Percentiles rank a stretch among this genome's conserved stretches.
Conservation (phyloP, 2,888 invertebrate genomes). For the Melikaiella ostensackeni region DNA sequence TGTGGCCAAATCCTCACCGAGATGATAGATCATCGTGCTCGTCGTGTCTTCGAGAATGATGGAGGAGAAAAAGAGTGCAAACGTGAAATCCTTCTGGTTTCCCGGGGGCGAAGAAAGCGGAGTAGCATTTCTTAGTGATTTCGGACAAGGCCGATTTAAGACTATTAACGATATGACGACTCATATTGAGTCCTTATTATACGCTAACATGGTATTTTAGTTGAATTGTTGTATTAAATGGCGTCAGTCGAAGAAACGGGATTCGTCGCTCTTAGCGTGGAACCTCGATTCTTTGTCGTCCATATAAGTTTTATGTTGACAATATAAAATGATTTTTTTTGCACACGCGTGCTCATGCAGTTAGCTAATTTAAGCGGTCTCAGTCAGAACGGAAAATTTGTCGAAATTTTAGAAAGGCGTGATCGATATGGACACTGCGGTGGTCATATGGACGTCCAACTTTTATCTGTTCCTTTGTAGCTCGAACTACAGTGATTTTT, state of each 20-base stretch:
- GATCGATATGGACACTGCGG: conserved; percentile 32
- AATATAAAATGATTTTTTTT: conserved; percentile 36
- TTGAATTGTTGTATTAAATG: conserved; percentile 67
- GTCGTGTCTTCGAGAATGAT: conserved; percentile 16
- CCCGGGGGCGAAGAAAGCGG: conserved; percentile 16
- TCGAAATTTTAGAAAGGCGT: conserved; percentile 33
- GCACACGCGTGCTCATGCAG: conserved; percentile 26
- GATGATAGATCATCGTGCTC: background rate
- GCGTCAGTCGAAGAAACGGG: conserved; percentile 8
- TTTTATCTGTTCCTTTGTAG: conserved; percentile 58
- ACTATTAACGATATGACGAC: conserved; percentile 67
- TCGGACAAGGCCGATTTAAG: conserved; percentile 66
- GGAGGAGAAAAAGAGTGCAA: conserved; percentile 4
- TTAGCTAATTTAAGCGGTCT: conserved; percentile 41
- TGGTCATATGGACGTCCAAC: conserved; percentile 38
- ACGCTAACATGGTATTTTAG: conserved; percentile 70
- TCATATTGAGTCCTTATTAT: conserved; percentile 73
- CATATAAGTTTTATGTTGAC: conserved; percentile 39
- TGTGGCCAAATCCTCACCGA: conserved; percentile 26
- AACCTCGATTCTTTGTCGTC: conserved; percentile 38
- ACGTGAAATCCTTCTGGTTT: conserved; percentile 5
- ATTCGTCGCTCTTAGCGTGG: conserved; percentile 8
- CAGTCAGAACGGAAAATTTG: conserved; percentile 19
- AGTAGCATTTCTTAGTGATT: conserved; percentile 59
- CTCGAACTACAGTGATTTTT: conserved; percentile 56